These are phyloP conservation scores for Papilio gigon DNA, from an alignment of 2,888 invertebrate species.

Conservation along the genomic window DNA sequence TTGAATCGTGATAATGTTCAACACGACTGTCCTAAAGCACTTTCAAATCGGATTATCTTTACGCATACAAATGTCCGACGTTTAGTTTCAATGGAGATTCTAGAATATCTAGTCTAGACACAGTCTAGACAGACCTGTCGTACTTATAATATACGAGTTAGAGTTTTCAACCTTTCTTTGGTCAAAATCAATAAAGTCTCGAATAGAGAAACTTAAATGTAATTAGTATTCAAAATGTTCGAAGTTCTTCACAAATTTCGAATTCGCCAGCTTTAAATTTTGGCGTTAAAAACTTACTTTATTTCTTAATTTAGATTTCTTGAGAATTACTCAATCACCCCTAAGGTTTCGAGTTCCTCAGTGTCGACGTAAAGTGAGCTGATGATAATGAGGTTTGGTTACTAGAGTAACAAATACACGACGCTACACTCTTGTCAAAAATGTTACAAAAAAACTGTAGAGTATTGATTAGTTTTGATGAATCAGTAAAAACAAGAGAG, in stretches of 20 bases:
- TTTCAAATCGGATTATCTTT: slow-evolving; percentile 19
- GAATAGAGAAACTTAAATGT: neutral
- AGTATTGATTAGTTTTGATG: neutral
- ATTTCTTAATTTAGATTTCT: too few species aligned
- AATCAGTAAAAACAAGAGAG: neutral
- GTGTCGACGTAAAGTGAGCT: too few species aligned
- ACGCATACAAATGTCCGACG: slow-evolving; percentile 36
- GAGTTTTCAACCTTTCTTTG: slow-evolving; percentile 49
- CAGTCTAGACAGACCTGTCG: slow-evolving; percentile 66
- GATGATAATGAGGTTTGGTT: too few species aligned
- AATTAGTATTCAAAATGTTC: neutral
- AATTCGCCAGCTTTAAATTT: neutral
- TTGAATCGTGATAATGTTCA: neutral
- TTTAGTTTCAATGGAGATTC: slow-evolving; percentile 57
- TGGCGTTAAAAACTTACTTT: too few species aligned
- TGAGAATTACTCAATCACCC: too few species aligned
- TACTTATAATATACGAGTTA: slow-evolving; percentile 47
- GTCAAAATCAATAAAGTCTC: slow-evolving; percentile 46
- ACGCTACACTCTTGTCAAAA: too few species aligned
- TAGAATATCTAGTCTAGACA: slow-evolving; percentile 71
- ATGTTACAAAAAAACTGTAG: neutral
- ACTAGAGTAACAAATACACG: too few species aligned
- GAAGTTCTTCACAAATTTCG: neutral
- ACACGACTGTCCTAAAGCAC: neutral
- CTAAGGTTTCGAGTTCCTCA: too few species aligned